Evolutionary conservation across 2,797 vertebrate species (phyloP).

Genomic region (Rallus crepitans): DNA sequence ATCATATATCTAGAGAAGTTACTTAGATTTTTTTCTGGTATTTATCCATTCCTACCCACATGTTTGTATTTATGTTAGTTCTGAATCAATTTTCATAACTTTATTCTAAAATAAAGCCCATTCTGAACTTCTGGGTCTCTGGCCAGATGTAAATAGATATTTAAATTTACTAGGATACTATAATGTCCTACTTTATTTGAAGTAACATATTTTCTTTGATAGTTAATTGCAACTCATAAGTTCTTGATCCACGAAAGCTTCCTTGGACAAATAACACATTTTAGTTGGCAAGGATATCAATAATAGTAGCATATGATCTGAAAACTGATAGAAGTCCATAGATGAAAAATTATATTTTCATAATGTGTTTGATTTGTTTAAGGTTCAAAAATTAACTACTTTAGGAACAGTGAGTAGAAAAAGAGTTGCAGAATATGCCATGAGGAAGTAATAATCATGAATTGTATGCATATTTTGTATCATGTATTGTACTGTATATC

Average conservation of each 20-base stretch:
- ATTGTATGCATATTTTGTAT: too few species aligned
- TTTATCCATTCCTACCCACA: neutral
- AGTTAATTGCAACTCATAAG: neutral
- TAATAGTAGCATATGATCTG: constrained; percentile 8
- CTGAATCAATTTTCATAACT: neutral
- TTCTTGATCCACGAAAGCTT: constrained; percentile 19
- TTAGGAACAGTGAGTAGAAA: neutral
- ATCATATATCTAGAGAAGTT: neutral
- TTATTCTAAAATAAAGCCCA: neutral
- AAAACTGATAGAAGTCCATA: constrained; percentile 51
- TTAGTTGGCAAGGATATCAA: constrained; percentile 25
- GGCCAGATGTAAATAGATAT: neutral
- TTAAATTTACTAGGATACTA: neutral
- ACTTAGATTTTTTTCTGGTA: neutral
- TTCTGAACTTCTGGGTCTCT: neutral
- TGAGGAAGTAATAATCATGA: neutral
- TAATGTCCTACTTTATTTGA: neutral
- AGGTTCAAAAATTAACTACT: neutral
- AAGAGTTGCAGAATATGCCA: neutral
- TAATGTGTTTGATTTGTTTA: neutral
- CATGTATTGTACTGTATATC: too few species aligned
- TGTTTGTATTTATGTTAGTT: neutral
- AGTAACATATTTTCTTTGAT: neutral
- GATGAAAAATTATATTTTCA: neutral
- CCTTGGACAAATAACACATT: neutral